Evolutionary conservation across 2,113 vertebrate genomes (phyloP).

Genomic region (Heterotis niloticus): DNA sequence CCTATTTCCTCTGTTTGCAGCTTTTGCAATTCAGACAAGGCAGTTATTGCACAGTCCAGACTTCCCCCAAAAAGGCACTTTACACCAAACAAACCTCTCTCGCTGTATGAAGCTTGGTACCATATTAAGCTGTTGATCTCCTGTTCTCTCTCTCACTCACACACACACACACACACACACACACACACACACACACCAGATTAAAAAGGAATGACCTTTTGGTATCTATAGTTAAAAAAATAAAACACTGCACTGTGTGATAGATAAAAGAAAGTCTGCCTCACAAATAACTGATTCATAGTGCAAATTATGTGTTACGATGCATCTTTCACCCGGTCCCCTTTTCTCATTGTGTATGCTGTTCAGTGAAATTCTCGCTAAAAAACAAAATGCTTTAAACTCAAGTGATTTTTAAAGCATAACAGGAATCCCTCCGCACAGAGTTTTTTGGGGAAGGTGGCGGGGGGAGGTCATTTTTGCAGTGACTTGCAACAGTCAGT

Average conservation of each 20-base stretch:
- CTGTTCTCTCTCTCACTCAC: slow-evolving; percentile 41
- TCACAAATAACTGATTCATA: slow-evolving; percentile 30
- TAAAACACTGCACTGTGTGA: slow-evolving; percentile 42
- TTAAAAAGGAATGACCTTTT: slow-evolving; percentile 50
- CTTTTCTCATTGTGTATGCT: slow-evolving; percentile 46
- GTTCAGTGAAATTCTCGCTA: slow-evolving; percentile 44
- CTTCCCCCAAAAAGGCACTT: slow-evolving; percentile 70
- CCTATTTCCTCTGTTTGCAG: slow-evolving; percentile 49
- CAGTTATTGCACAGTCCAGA: slow-evolving; percentile 69
- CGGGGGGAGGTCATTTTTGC: slow-evolving; percentile 23
- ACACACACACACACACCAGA: slow-evolving; percentile 39
- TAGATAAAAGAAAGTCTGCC: slow-evolving; percentile 44
- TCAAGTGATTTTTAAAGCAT: slow-evolving; percentile 37
- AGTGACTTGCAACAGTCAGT: slow-evolving; percentile 44
- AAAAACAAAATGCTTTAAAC: slow-evolving; percentile 26
- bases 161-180: slow-evolving; percentile 42
- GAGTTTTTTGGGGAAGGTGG: neutral
- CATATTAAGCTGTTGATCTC: slow-evolving; percentile 32
- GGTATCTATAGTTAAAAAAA: slow-evolving; percentile 47
- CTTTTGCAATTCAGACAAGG: slow-evolving; percentile 59
- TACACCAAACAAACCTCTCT: slow-evolving; percentile 36
- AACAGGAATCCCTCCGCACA: slow-evolving; percentile 30
- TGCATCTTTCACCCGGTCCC: slow-evolving; percentile 16
- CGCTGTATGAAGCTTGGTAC: slow-evolving; percentile 31
- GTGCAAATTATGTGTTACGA: slow-evolving; percentile 57